Conservation (phyloP, 2,797 vertebrate genomes). For the Scarus forsteni region DNA sequence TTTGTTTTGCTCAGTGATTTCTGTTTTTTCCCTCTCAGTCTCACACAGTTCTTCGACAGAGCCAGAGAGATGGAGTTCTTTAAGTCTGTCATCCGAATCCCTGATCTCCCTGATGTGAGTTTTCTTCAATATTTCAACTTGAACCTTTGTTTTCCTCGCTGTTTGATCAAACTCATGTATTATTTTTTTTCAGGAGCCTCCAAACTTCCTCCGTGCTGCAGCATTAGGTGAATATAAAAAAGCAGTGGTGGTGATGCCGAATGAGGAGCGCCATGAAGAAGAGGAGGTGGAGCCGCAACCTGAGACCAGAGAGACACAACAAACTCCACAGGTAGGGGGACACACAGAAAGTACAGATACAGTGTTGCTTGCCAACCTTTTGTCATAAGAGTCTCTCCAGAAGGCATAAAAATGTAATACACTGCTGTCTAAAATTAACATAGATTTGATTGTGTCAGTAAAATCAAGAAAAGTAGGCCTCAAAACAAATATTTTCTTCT, state of each 20-base stretch:
- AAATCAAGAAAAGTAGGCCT: too few species aligned
- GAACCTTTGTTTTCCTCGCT: neutral
- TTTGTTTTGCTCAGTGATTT: neutral
- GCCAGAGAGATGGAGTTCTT: conserved; percentile 97
- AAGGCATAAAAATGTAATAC: too few species aligned
- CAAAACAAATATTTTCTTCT: too few species aligned
- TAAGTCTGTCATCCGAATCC: conserved; percentile 94
- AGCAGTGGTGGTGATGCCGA: conserved; percentile 91
- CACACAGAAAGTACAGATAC: neutral
- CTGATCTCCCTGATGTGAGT: conserved; percentile 94
- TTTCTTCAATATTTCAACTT: too few species aligned
- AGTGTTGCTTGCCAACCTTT: too few species aligned
- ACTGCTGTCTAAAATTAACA: too few species aligned
- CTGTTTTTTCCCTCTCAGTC: conserved; percentile 75
- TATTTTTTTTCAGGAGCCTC: conserved; percentile 85
- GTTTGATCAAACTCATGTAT: neutral
- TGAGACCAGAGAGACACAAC: conserved; percentile 46
- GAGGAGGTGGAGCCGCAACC: conserved; percentile 71
- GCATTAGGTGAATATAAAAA: conserved; percentile 93
- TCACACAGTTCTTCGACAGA: conserved; percentile 93
- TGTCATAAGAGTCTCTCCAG: too few species aligned
- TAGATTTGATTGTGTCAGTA: too few species aligned
- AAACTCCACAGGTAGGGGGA: conserved; percentile 54
- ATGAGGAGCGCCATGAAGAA: conserved; percentile 61
- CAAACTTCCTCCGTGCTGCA: conserved; percentile 96